Evolutionary conservation across 2,888 invertebrate species (phyloP), one percentile per base, ranked within the genome.

Genomic region (Isoperla grammatica): DNA sequence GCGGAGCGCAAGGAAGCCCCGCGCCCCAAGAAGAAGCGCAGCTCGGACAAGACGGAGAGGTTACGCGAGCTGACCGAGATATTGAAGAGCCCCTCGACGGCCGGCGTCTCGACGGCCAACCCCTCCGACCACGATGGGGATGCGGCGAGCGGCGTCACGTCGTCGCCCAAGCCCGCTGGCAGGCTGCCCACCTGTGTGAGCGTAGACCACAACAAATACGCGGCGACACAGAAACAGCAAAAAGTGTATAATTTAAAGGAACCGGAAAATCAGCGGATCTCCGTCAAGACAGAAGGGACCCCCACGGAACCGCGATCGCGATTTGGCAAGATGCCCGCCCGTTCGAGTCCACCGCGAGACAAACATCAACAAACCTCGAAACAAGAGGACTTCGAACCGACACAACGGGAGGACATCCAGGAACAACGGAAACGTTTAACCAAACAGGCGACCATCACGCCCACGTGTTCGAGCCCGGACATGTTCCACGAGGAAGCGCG

Each of bases 51-150:
- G 74, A 83, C 89, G 65, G 87, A 88, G 74, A 78, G 83, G 62
- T 76, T 87, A 61, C 80, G 81, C 64, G 89, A 90, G 73, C 79
- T 91, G 70, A 90, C 90, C 58, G 89, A 90, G 74, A 81, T 87
- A 65, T 79, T 91, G 63, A 85, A 87, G 74, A 84, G 85, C 65
- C 78, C 81, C 68, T 79, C 66, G 42, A 29, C 5, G 4, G 29
- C 5, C 29, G 29, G 5, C 29, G 45, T 42, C 53, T 20, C 43
- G 50, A 43, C 19, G 39, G 56, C 35, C 55, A 22, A 2, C 55
- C 11, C 39, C 57, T 22, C 13, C 57, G 2, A 29, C 8, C 39
- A 39, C n/a, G 50, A 50, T 15, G 49, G 49, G 3, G 29, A 50
- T n/a, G n/a, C n/a, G 29, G 35, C 49, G n/a, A 50, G 46, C 22